Base-by-base conservation (phyloP, 2,888 invertebrate species). In the Lasioglossum pauxillum region DNA sequence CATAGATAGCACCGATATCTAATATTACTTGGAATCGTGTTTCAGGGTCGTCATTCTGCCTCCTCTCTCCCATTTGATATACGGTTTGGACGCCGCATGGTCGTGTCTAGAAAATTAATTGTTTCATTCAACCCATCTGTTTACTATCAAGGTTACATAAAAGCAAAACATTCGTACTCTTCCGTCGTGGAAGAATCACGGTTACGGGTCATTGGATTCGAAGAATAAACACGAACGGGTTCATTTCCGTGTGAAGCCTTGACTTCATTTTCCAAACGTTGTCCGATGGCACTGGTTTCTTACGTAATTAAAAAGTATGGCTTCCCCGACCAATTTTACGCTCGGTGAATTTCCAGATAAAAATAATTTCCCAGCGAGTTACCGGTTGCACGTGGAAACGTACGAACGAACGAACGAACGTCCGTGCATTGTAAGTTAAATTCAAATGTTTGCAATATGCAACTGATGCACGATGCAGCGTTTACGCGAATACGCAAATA, bases 271-370 rank as follows among this genome's bases (percentile, higher is more conserved):
- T 79, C 64, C 16, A 7, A 16, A 5, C 5, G 57, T 12, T 12
- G 35, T 19, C 60, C 73, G 67, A 85, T 57, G 31, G 35, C 60
- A 72, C 71, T 57, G 31, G 71, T 75, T 85, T 19, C 72, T 79
- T 85, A 79, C 72, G 75, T 85, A 84, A 85, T 79, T 79, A 76
- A 72, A 60, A 84, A 35, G 46, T 46, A 84, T n/a, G 38, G 75
- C 73, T 84, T 79, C 85, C 35, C 16, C 16, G 57, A 67, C 38
- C 31, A 79, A 84, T 85, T 85, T 84, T 38, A 84, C 75, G 85
- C 71, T 84, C 23, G 12, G 41, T 10, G 64, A 72, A 84, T 78
- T 78, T 84, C 27, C 14, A 53, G 53, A 75, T 49, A 84, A 72
- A 84, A 84, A 67, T 53, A 35, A 60, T 41, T 53, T 53, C 60